These are phyloP conservation scores for Psilopsiagon aurifrons DNA, from an alignment of 2,113 vertebrate genomes.

Conservation along the genomic window DNA sequence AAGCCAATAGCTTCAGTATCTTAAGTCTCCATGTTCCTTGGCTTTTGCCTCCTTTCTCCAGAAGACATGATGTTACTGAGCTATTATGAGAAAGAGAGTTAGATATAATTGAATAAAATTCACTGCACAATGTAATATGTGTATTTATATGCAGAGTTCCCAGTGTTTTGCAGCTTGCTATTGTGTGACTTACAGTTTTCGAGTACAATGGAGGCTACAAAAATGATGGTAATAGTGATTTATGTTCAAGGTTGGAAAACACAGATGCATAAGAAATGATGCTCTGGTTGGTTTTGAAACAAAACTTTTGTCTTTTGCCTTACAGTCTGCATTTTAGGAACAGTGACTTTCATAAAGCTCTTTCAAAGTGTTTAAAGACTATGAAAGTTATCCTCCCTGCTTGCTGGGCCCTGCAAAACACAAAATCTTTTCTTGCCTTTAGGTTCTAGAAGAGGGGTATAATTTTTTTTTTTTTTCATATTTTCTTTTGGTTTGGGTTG, in stretches of 20 bases:
- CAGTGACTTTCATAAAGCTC: not conserved
- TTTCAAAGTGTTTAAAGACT: not conserved
- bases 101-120: not conserved
- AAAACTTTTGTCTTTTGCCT: not conserved
- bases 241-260: not conserved
- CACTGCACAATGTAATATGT: not conserved
- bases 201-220: not conserved
- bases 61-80: not conserved
- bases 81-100: not conserved
- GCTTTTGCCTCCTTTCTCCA: not conserved
- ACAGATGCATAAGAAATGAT: not conserved
- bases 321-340: not conserved
- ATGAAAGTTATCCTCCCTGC: not conserved
- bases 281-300: not conserved
- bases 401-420: not conserved
- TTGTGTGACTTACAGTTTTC: not conserved
- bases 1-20: not conserved
- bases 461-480: not conserved
- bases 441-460: not conserved
- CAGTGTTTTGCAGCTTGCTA: not conserved
- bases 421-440: not conserved
- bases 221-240: not conserved
- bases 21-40: not conserved
- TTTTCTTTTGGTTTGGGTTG: not conserved
- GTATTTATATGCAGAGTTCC: not conserved